A percentile compares a stretch with the other conserved stretches of the same genome.
Conservation (phyloP, 2,113 vertebrate species). For the Gorsachius goisagi region DNA sequence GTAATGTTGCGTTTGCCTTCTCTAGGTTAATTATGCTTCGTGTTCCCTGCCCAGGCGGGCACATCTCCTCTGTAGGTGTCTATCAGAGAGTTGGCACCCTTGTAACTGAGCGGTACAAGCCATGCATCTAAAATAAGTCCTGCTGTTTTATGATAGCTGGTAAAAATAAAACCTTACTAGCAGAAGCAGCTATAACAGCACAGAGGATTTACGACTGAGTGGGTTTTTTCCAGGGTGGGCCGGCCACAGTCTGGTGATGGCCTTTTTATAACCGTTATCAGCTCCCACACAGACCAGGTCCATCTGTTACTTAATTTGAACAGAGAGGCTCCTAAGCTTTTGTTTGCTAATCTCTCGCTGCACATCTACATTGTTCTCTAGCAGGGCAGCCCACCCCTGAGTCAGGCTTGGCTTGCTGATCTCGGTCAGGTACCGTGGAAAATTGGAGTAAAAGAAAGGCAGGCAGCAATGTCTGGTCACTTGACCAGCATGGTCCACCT, state of each 20-base stretch:
- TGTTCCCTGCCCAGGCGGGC: neutral
- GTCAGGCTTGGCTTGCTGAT: neutral
- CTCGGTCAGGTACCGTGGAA: neutral
- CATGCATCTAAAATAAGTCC: neutral
- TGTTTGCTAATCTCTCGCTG: neutral
- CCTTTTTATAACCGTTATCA: constrained; percentile 56
- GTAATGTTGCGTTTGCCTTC: neutral
- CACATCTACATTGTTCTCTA: neutral
- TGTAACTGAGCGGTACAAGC: neutral
- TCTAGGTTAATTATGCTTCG: neutral
- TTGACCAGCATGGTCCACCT: neutral
- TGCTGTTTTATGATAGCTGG: constrained; percentile 4
- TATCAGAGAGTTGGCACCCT: neutral
- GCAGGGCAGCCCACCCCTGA: neutral
- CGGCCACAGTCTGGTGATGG: constrained; percentile 33
- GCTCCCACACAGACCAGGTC: constrained; percentile 38
- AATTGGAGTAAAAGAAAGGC: neutral
- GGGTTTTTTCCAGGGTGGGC: constrained; percentile 48
- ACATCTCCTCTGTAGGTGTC: neutral
- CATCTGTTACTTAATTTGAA: constrained; percentile 47
- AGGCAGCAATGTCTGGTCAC: neutral
- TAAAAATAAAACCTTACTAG: constrained; percentile 52
- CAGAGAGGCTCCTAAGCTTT: neutral
- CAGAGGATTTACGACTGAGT: constrained; percentile 37
- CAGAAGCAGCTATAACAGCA: neutral